Percentiles rank a stretch among this genome's conserved stretches.
Conservation (phyloP, 2,113 vertebrate genomes). For the Apteryx owenii region DNA sequence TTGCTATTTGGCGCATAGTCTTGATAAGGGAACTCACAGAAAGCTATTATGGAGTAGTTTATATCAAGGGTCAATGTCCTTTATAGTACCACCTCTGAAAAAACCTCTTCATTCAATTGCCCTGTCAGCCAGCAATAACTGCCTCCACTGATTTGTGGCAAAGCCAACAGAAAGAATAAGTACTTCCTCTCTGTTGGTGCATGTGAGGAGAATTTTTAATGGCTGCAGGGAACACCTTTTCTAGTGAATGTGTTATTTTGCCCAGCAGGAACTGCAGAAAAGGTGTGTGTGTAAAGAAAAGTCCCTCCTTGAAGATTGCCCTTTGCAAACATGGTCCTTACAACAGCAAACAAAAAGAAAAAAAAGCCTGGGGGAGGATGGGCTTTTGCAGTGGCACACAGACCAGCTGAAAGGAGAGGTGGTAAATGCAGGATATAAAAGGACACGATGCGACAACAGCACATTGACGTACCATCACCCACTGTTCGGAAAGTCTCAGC, state of each 20-base stretch:
- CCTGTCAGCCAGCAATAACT: background rate
- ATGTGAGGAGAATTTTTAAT: background rate
- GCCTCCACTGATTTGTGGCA: constrained; percentile 8
- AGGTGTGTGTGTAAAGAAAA: background rate
- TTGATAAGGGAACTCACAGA: background rate
- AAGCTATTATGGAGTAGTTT: background rate
- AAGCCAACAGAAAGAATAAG: background rate
- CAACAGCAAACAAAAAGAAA: background rate
- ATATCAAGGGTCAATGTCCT: background rate
- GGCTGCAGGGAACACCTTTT: background rate
- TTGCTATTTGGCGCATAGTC: background rate
- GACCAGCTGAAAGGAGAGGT: background rate
- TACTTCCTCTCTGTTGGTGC: background rate
- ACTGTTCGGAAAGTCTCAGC: accelerated
- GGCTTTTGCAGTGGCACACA: background rate
- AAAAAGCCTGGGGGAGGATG: background rate
- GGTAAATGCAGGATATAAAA: background rate
- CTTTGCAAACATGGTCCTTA: background rate
- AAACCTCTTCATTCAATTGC: constrained; percentile 1
- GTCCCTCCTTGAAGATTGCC: background rate
- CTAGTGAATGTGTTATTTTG: background rate
- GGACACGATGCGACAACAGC: accelerated
- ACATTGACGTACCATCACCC: background rate
- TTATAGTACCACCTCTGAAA: background rate
- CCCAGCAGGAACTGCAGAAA: background rate